These are phyloP conservation scores for Leptinotarsa haldemani DNA, from an alignment of 2,888 invertebrate species.

Conservation along the genomic window DNA sequence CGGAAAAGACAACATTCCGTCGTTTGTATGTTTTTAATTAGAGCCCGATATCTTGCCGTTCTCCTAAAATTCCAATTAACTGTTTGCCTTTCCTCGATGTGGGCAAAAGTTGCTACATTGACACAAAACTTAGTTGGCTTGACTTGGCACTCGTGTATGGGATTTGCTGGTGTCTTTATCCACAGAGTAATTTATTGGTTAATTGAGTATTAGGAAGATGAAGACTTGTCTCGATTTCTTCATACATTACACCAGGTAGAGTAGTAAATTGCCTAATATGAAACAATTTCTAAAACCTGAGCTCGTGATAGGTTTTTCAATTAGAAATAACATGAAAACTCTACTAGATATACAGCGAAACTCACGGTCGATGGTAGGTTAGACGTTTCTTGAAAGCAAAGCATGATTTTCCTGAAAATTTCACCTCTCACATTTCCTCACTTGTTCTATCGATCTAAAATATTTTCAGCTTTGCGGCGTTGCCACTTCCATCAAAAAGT, in stretches of 20 bases:
- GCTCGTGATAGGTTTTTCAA: too few species aligned
- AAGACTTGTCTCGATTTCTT: neutral
- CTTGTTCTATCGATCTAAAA: too few species aligned
- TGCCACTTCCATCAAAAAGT: too few species aligned
- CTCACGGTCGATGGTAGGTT: too few species aligned
- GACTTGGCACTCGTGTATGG: neutral
- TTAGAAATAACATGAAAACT: too few species aligned
- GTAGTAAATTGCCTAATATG: neutral
- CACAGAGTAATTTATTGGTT: neutral
- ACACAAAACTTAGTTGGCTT: slow-evolving; percentile 9
- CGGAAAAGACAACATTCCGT: slow-evolving; percentile 8
- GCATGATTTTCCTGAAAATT: too few species aligned
- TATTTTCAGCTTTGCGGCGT: too few species aligned
- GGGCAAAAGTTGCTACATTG: slow-evolving; percentile 3
- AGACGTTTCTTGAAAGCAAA: too few species aligned
- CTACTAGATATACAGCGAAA: too few species aligned
- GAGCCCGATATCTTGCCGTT: neutral
- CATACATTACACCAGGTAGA: neutral
- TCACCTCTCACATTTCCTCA: too few species aligned
- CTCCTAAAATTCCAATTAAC: neutral
- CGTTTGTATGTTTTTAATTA: slow-evolving; percentile 9
- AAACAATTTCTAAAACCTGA: too few species aligned
- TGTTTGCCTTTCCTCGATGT: neutral
- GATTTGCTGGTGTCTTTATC: slow-evolving; percentile 1
- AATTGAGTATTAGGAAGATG: neutral